These are phyloP conservation scores for Geotrypetes seraphini DNA, from an alignment of 2,797 vertebrate species.

Conservation along the genomic window DNA sequence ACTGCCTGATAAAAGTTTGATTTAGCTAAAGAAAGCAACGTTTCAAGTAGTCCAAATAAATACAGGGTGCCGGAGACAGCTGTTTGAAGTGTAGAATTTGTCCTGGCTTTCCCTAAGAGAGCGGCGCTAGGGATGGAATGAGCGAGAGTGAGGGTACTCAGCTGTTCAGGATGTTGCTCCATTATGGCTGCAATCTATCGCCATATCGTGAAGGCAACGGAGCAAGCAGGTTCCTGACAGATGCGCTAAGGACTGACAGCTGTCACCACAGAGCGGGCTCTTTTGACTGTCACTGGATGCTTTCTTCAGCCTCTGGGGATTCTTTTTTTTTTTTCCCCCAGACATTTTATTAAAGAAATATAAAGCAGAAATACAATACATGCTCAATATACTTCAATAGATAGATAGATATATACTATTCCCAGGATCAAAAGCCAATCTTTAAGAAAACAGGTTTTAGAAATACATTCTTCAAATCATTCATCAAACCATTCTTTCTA, in stretches of 20 bases:
- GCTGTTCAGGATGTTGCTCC: constrained; percentile 46
- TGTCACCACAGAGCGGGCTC: constrained; percentile 27
- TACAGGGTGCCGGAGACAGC: constrained; percentile 44
- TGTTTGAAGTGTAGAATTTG: constrained; percentile 44
- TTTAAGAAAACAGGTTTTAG: too few relatives aligned
- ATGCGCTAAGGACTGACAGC: constrained; percentile 42
- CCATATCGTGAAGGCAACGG: constrained; percentile 17
- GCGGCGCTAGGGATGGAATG: constrained; percentile 20
- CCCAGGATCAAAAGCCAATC: too few relatives aligned
- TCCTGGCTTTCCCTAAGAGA: constrained; percentile 22
- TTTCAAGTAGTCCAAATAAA: constrained; percentile 53
- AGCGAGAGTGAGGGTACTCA: constrained; percentile 32
- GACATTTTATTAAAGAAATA: too few relatives aligned
- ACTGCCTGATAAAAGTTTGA: constrained; percentile 74
- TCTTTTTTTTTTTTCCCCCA: too few relatives aligned
- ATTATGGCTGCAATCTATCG: constrained; percentile 29
- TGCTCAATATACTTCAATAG: too few relatives aligned
- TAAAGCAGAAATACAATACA: too few relatives aligned
- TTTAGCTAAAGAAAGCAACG: constrained; percentile 58
- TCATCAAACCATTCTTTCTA: too few relatives aligned
- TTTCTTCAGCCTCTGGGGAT: constrained; percentile 1
- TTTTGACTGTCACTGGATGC: constrained; percentile 12
- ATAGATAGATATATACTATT: too few relatives aligned
- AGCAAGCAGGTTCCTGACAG: constrained; percentile 24
- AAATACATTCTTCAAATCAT: too few relatives aligned